Conservation (phyloP, 2,888 invertebrate species). For the Theristus sp. region DNA sequence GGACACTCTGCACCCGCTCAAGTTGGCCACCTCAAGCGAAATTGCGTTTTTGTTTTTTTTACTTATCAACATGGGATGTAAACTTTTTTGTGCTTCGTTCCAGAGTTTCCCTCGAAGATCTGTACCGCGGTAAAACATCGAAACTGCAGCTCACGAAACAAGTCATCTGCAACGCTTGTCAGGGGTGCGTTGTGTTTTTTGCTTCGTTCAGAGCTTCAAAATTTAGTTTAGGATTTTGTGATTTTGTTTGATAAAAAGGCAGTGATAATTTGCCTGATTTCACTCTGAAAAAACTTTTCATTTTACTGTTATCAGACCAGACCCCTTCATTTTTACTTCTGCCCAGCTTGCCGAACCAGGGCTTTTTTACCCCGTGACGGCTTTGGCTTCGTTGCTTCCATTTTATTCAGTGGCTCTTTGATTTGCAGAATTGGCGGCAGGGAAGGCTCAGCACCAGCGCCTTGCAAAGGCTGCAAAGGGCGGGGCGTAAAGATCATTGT, state of each 20-base stretch:
- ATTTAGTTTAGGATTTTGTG: neutral
- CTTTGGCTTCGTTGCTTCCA: too few species aligned
- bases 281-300: too few species aligned
- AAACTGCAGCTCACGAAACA: conserved; percentile 63
- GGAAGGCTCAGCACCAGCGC: conserved; percentile 15
- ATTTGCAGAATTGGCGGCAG: conserved; percentile 22
- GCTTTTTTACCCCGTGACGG: too few species aligned
- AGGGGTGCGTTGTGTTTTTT: conserved; percentile 36
- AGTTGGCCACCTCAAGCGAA: too few species aligned
- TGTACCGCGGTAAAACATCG: conserved; percentile 69
- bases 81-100: too few species aligned
- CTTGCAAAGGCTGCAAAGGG: conserved; percentile 57
- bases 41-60: too few species aligned
- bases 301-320: too few species aligned
- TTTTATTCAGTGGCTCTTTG: too few species aligned
- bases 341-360: too few species aligned
- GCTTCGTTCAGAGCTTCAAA: neutral
- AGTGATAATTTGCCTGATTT: too few species aligned
- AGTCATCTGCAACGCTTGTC: conserved; percentile 55
- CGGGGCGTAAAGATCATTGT: conserved; percentile 54
- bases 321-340: too few species aligned
- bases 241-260: neutral
- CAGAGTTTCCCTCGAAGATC: conserved; percentile 64
- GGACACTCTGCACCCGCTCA: conserved; percentile 60
- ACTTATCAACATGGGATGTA: too few species aligned